Conservation (phyloP, 2,888 invertebrate species). For the Pachycephus smyrnensis region DNA sequence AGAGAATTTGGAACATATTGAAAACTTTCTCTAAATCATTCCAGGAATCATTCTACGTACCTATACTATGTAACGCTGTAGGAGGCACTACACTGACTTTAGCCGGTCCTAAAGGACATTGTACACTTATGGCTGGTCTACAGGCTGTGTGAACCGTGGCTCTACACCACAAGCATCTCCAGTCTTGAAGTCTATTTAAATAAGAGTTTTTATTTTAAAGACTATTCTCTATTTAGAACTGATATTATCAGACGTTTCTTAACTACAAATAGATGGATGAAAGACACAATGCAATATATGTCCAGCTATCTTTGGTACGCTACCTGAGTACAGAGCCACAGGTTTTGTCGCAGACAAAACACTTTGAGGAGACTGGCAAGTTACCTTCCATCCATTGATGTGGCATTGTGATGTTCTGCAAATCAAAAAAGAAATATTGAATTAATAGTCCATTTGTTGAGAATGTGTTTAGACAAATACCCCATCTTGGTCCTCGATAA, state of each 20-base stretch:
- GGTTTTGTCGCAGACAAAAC: constrained; percentile 93
- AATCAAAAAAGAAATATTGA: constrained; percentile 55
- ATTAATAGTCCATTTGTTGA: constrained; percentile 5
- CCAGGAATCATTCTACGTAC: constrained; percentile 51
- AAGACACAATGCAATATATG: background rate
- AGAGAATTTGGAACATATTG: background rate
- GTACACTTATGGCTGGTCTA: constrained; percentile 80
- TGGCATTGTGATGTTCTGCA: constrained; percentile 89
- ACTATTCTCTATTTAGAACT: too few relatives aligned
- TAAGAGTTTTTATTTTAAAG: too few relatives aligned
- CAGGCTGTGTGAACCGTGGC: constrained; percentile 93
- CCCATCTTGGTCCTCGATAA: constrained; percentile 93
- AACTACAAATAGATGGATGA: too few relatives aligned
- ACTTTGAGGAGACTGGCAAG: constrained; percentile 93
- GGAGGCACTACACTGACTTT: constrained; percentile 95
- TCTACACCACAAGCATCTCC: constrained; percentile 97
- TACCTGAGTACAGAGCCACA: constrained; percentile 95
- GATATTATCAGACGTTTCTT: too few relatives aligned
- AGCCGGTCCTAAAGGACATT: constrained; percentile 89
- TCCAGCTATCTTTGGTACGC: background rate
- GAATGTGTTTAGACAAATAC: constrained; percentile 68
- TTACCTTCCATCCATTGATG: constrained; percentile 99
- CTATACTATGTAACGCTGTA: constrained; percentile 89
- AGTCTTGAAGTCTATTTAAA: constrained; percentile 84
- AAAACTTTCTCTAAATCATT: constrained; percentile 12